phyloP scores from a whole-genome alignment of 1,140 invertebrate genomes.

The Drosophila nebulosa region DNA sequence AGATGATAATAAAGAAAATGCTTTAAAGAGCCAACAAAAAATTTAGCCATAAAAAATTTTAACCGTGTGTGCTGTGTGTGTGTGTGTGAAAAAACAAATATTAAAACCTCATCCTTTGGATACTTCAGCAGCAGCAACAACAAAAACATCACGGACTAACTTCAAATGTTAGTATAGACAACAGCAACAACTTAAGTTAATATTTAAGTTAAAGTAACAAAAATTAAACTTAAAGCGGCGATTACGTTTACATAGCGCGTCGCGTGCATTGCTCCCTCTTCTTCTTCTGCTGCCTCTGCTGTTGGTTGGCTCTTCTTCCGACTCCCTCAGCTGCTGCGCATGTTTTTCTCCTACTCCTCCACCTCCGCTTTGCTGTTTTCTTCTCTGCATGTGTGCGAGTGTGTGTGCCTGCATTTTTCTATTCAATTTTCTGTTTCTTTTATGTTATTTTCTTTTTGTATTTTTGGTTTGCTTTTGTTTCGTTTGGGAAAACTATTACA shows the following conservation, averaged over 20 bases:
- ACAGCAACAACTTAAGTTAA: not conserved
- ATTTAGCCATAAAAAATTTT: conserved; percentile 26
- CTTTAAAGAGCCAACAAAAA: conserved; percentile 26
- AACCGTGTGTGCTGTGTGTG: conserved; percentile 24
- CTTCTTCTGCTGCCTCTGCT: not conserved
- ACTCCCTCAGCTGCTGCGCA: conserved; percentile 66
- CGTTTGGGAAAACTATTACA: conserved; percentile 59
- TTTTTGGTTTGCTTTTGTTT: conserved; percentile 27
- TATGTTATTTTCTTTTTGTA: not conserved
- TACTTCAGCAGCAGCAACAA: conserved; percentile 11
- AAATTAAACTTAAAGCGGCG: conserved; percentile 55
- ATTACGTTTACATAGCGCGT: conserved; percentile 45
- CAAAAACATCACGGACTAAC: conserved; percentile 37
- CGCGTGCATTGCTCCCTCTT: conserved; percentile 63
- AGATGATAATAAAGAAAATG: conserved; percentile 28
- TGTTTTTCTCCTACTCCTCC: conserved; percentile 39
- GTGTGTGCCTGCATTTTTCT: conserved; percentile 31
- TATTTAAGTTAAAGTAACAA: conserved; percentile 44
- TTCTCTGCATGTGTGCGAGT: not conserved
- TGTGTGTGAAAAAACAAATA: conserved; percentile 16
- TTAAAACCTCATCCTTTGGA: conserved; percentile 41
- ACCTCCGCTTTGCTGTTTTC: not conserved
- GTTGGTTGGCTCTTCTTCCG: not conserved
- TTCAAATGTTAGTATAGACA: conserved; percentile 66
- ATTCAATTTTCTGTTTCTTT: conserved; percentile 1